phyloP scores from a whole-genome alignment of 2,888 invertebrate species.

The Reticulitermes lucifugus region DNA sequence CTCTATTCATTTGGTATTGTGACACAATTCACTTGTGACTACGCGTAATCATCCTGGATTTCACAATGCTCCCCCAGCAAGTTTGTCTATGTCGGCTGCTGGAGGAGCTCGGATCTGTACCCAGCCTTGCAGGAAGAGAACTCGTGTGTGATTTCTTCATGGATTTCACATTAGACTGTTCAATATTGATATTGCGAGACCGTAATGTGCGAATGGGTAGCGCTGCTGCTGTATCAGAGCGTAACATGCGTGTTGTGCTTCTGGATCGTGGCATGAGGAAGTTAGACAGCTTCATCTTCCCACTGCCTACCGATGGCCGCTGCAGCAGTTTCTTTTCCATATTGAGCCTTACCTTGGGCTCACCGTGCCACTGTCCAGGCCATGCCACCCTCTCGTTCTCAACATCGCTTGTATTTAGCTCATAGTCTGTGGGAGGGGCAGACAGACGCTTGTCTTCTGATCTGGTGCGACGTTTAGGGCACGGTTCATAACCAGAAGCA shows the following conservation, averaged over 20 bases:
- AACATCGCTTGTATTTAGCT: slow-evolving; percentile 27
- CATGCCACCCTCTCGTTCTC: slow-evolving; percentile 41
- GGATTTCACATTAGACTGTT: slow-evolving; percentile 8
- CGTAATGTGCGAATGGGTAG: slow-evolving; percentile 31
- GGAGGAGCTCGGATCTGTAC: neutral
- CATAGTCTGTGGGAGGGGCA: slow-evolving; percentile 2
- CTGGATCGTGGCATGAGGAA: neutral
- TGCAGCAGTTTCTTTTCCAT: slow-evolving; percentile 3
- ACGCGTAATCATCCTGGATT: neutral
- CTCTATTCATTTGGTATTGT: neutral
- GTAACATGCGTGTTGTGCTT: slow-evolving; percentile 7
- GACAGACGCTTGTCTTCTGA: slow-evolving; percentile 37
- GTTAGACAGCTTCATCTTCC: neutral
- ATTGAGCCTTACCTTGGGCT: neutral
- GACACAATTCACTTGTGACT: neutral
- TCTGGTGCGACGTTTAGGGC: slow-evolving; percentile 25
- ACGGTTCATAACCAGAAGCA: slow-evolving; percentile 6
- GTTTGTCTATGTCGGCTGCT: slow-evolving; percentile 3
- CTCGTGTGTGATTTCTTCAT: neutral
- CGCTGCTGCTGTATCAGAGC: slow-evolving; percentile 29
- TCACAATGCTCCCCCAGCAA: slow-evolving; percentile 22
- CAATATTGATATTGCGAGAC: slow-evolving; percentile 35
- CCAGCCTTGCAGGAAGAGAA: neutral
- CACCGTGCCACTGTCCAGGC: slow-evolving; percentile 26
- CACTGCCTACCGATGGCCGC: neutral